phyloP scores from a whole-genome alignment of 2,113 vertebrate species.

The Dicerorhinus sumatrensis region DNA sequence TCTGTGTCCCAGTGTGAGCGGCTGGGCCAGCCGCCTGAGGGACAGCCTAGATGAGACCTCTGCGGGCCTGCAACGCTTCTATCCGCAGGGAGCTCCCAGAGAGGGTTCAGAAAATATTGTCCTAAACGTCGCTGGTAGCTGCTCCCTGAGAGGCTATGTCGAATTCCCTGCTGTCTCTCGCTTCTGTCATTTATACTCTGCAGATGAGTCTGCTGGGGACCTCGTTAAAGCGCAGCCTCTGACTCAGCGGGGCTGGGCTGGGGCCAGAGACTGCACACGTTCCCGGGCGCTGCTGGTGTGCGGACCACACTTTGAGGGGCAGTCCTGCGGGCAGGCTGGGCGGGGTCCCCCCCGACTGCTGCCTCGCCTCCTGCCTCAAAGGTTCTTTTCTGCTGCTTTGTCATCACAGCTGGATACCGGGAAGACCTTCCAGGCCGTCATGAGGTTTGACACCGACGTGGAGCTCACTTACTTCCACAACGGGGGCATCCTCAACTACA shows the following conservation, averaged over 20 bases:
- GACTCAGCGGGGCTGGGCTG: not conserved
- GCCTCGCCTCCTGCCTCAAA: not conserved
- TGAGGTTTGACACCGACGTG: conserved; percentile 98
- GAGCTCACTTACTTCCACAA: conserved; percentile 96
- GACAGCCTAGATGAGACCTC: not conserved
- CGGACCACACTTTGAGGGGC: not conserved
- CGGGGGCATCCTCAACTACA: conserved; percentile 98
- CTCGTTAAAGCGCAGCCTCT: not conserved
- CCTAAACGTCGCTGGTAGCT: not conserved
- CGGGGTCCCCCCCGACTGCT: not conserved
- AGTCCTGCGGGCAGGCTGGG: not conserved
- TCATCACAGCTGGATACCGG: conserved; percentile 92
- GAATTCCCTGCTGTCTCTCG: not conserved
- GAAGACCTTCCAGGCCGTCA: conserved; percentile 91
- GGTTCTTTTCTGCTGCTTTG: conserved; percentile 51
- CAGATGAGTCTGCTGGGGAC: not conserved
- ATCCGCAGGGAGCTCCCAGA: not conserved
- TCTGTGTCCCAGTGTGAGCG: not conserved
- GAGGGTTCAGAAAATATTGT: not conserved
- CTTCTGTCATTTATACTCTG: not conserved
- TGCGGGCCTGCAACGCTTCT: not conserved
- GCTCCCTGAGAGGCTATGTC: not conserved
- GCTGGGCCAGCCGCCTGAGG: not conserved
- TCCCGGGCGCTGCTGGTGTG: fast-evolving
- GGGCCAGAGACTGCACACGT: fast-evolving